Evolutionary conservation across 2,797 vertebrate species (phyloP), one percentile per base, ranked within the genome.

Genomic region (Gephyroberyx darwinii): DNA sequence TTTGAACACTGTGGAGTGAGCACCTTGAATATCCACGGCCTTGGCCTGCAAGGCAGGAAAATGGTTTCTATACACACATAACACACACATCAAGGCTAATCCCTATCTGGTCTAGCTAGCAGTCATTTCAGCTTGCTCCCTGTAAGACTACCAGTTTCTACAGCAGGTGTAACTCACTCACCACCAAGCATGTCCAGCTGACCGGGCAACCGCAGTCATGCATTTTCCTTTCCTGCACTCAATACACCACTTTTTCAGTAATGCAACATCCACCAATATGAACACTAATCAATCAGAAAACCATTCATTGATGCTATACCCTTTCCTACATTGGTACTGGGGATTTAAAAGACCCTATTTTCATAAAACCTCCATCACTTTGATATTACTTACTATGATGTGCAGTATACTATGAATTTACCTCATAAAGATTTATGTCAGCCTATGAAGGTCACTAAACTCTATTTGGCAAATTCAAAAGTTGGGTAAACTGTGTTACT

Each of bases 1-100:
- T 94, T 77, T 79, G 68, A 86, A 86, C 74, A 71, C 43, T 43
- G 82, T 68, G 75, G 75, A 80, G 81, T 51, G 81, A 87, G 80
- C 90, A 93, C 90, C 91, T 92, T 91, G 75, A 85, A 86, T 86
- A 76, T 90, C 75, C 65, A 58, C 54, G 79, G 84, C 75, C 73
- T 84, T 80, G 77, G 80, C 60, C 80, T 82, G 76, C 12, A 35
- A 64, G 75, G 72, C 53, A 53, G 69, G 78, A 74, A 86, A 84
- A 86, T 62, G 52, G 66, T 75, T 68, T 57, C 57, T 71, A 77
- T 80, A 82, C 77, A 43, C 57, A 61, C 31, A 43, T 63, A 19
- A 41, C 65, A 65, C 82, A 78, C 67, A 74, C 2, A 68, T 69
- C 63, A 64, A 81, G 69, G 53, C 70, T 57, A 84, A 87, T 83